Conservation (phyloP, 2,888 invertebrate genomes). For the Nomada fucata region DNA sequence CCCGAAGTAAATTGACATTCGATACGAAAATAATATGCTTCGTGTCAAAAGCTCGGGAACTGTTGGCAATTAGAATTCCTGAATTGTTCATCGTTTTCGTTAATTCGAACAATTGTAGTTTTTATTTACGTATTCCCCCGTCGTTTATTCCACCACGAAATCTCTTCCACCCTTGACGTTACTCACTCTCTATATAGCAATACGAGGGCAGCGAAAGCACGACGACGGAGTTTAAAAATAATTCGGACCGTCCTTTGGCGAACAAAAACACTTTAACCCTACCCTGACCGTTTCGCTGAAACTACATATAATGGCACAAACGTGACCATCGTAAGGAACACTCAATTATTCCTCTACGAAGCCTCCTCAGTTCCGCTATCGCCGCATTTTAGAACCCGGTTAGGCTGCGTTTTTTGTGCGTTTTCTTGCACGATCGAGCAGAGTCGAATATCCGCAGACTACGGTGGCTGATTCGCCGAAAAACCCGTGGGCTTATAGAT, state of each 20-base stretch:
- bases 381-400: conserved; percentile 9
- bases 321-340: conserved; percentile 35
- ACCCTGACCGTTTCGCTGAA: neutral
- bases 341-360: conserved; percentile 47
- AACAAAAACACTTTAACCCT: neutral
- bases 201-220: no score
- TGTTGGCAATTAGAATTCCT: no score
- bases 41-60: no score
- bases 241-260: neutral
- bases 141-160: no score
- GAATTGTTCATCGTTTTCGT: no score
- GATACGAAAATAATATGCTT: no score
- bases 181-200: no score
- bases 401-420: conserved; percentile 31
- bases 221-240: no score
- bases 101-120: no score
- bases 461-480: conserved; percentile 26
- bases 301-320: neutral
- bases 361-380: neutral
- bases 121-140: no score
- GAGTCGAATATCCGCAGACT: conserved; percentile 27
- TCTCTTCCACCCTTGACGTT: no score
- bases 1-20: no score
- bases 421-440: conserved; percentile 14
- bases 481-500: conserved; percentile 21